Evolutionary conservation across 1,140 invertebrate genomes (phyloP), one percentile per base, ranked within the genome.

Genomic region (Bombus cullumanus): DNA sequence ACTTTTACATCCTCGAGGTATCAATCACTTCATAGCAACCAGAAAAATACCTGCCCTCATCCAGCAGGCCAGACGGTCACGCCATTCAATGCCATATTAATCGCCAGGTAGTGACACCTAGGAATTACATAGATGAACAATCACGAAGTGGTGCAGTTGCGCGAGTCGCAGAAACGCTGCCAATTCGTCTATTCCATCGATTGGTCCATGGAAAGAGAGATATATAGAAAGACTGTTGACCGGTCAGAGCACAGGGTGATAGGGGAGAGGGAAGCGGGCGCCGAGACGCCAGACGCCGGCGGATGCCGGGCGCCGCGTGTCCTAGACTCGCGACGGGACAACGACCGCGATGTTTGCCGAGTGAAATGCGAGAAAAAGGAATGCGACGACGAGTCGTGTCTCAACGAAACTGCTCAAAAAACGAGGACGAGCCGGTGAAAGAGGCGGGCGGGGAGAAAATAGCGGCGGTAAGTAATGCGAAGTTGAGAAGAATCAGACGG

Each of bases 261-360:
- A 31, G 57, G 47, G 81, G 18, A 34, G n/a, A 25, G 57, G 84
- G 79, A 71, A 89, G 53, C 71, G 82, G 86, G 90, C 91, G 88
- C 84, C 87, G 85, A 75, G 89, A 90, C 83, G 89, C 76, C 89
- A 90, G 89, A 90, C 89, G 87, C 39, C 85, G 85, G 6, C 86
- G 86, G 76, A 83, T 43, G 83, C 66, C 80, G 83, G 89, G 89
- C 89, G 89, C 89, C 89, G 89, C 31, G 53, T 88, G 83, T 90
- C 89, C 89, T 90, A 90, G 89, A 90, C 89, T 90, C 71, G 37
- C 64, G 71, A n/a, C 83, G 86, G 83, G 89, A 90, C 89, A 86
- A 90, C 86, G 89, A 90, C 89, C 89, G 82, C 83, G 89, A 80
- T 86, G 80, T 90, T 90, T 90, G 82, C 85, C 89, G 86, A 77